phyloP scores from a whole-genome alignment of 2,888 invertebrate species.

The Aromia moschata region DNA sequence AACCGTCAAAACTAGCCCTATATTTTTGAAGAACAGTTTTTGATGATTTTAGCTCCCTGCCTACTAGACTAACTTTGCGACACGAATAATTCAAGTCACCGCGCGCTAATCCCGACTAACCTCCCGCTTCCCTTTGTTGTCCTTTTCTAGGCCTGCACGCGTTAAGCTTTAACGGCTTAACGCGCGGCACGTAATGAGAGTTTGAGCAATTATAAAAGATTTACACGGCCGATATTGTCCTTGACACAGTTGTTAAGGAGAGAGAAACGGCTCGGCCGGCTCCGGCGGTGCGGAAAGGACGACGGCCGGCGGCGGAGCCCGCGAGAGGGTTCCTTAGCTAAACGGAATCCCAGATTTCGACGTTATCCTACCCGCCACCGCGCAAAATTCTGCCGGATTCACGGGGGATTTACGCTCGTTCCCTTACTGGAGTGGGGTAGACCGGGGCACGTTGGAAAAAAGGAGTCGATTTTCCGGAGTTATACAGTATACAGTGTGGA shows the following conservation, averaged over 20 bases:
- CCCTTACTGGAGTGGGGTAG: not conserved
- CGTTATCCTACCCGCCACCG: conserved; percentile 7
- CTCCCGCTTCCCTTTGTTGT: conserved; percentile 2
- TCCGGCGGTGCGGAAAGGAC: conserved; percentile 14
- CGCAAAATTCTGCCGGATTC: conserved; percentile 10
- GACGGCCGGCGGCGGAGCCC: not conserved
- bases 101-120: conserved; percentile 5
- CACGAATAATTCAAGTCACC: conserved; percentile 4
- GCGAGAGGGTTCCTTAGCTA: conserved; percentile 17
- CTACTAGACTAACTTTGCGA: not conserved
- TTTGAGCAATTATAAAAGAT: conserved; percentile 28
- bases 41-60: too few species aligned
- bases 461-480: too few species aligned
- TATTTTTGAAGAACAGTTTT: too few species aligned
- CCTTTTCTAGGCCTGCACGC: conserved; percentile 1
- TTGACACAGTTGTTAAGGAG: conserved; percentile 29
- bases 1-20: too few species aligned
- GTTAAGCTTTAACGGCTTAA: conserved; percentile 13
- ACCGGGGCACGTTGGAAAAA: too few species aligned
- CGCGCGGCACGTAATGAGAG: conserved; percentile 3
- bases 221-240: conserved; percentile 24
- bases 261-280: conserved; percentile 7
- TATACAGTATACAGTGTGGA: too few species aligned
- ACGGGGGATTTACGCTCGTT: not conserved
- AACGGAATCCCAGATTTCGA: conserved; percentile 17